Conservation (phyloP, 2,797 vertebrate species). For the Gobionotothen gibberifrons region DNA sequence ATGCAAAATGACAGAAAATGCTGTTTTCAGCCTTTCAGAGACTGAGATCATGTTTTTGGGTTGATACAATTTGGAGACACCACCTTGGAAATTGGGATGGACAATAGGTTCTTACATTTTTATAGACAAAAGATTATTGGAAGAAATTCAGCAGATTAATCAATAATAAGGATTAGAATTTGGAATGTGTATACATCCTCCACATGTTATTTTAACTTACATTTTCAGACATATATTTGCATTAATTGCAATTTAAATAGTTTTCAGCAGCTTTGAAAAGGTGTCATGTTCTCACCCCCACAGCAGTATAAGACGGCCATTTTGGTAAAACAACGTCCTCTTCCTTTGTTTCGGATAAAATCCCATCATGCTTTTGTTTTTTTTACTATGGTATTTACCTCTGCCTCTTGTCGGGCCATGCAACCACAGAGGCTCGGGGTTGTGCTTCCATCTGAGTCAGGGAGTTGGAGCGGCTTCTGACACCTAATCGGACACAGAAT, state of each 20-base stretch:
- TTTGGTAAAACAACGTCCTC: too few relatives aligned
- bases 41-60: too few relatives aligned
- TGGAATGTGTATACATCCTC: not conserved
- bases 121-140: too few relatives aligned
- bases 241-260: slow-evolving; percentile 1
- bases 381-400: slow-evolving; percentile 79
- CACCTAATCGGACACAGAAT: slow-evolving; percentile 76
- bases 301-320: too few relatives aligned
- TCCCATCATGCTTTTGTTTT: not conserved
- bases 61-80: too few relatives aligned
- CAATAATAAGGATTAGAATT: too few relatives aligned
- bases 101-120: too few relatives aligned
- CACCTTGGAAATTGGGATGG: too few relatives aligned
- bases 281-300: too few relatives aligned
- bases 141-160: too few relatives aligned
- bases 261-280: not conserved
- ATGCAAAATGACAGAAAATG: too few relatives aligned
- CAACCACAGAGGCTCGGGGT: slow-evolving; percentile 83
- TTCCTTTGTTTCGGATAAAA: not conserved
- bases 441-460: slow-evolving; percentile 91
- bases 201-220: not conserved
- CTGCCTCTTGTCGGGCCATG: slow-evolving; percentile 92
- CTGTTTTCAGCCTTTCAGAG: too few relatives aligned
- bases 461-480: slow-evolving; percentile 93
- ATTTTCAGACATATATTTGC: not conserved